Conservation (phyloP, 2,888 invertebrate species). For the Rosalia funebris region DNA sequence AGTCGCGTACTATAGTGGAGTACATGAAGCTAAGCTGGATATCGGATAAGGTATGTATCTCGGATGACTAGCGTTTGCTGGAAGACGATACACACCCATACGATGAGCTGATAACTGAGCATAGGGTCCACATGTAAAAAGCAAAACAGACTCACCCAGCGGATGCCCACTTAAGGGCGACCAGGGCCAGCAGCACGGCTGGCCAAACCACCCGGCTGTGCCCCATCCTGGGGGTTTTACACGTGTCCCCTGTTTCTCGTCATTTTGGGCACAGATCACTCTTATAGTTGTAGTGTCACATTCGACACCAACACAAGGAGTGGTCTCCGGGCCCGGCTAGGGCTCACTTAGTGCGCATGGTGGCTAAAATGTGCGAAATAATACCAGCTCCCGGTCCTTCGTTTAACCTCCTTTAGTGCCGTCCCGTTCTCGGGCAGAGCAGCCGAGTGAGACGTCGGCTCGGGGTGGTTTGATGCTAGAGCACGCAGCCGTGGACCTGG, state of each 20-base stretch:
- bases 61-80: slow-evolving; percentile 4
- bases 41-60: too few species aligned
- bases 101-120: slow-evolving; percentile 4
- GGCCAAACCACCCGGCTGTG: slow-evolving; percentile 68
- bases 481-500: slow-evolving; percentile 66
- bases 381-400: slow-evolving; percentile 53
- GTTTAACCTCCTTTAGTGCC: slow-evolving; percentile 24
- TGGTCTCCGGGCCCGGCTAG: slow-evolving; percentile 62
- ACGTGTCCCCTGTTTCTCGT: slow-evolving; percentile 62
- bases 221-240: slow-evolving; percentile 65
- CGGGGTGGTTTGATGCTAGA: slow-evolving; percentile 53
- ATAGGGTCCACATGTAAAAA: slow-evolving; percentile 3
- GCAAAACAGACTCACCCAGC: slow-evolving; percentile 64
- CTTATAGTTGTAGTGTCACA: slow-evolving; percentile 60
- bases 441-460: slow-evolving; percentile 44
- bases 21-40: too few species aligned
- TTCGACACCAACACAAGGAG: slow-evolving; percentile 63
- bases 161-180: slow-evolving; percentile 63
- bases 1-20: too few species aligned
- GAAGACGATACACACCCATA: slow-evolving; percentile 39
- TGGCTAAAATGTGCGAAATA: slow-evolving; percentile 58
- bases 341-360: slow-evolving; percentile 60
- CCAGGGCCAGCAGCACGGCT: slow-evolving; percentile 67
- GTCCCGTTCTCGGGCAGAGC: slow-evolving; percentile 23
- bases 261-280: slow-evolving; percentile 59